phyloP scores from a whole-genome alignment of 2,113 vertebrate genomes.

The Cyprinodon brontotheroides region DNA sequence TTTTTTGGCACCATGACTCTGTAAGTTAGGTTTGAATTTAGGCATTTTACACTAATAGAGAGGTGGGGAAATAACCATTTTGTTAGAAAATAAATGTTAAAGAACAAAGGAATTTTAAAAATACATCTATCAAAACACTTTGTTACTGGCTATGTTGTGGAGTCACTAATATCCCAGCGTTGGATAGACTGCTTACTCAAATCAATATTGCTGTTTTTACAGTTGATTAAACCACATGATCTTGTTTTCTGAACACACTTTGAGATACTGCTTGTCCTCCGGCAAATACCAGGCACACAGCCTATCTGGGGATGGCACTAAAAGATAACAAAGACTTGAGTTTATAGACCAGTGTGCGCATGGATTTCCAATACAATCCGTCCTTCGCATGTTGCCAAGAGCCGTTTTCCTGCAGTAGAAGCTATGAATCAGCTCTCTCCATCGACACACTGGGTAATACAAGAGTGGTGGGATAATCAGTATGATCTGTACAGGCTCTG shows the following conservation, averaged over 20 bases:
- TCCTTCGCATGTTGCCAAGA: conserved; percentile 42
- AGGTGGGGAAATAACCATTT: not conserved
- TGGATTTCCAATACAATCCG: conserved; percentile 72
- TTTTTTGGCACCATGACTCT: not conserved
- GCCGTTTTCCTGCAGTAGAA: conserved; percentile 49
- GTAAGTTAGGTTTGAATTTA: too few relatives aligned
- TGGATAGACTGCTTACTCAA: conserved; percentile 27
- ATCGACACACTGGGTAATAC: conserved; percentile 50
- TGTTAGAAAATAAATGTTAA: not conserved
- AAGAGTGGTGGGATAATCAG: conserved; percentile 33
- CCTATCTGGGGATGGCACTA: conserved; percentile 56
- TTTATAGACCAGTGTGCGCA: conserved; percentile 66
- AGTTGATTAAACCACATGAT: conserved; percentile 39
- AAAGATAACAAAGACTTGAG: conserved; percentile 62
- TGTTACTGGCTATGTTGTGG: not conserved
- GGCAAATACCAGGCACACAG: conserved; percentile 56
- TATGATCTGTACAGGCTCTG: conserved; percentile 17
- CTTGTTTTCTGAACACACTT: conserved; percentile 46
- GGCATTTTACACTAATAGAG: too few relatives aligned
- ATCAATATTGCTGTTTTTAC: conserved; percentile 42
- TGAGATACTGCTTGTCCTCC: conserved; percentile 52
- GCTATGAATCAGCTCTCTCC: conserved; percentile 63
- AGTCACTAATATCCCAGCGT: conserved; percentile 18
- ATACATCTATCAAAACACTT: conserved; percentile 11
- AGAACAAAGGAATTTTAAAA: conserved; percentile 1